A percentile compares a stretch with the other conserved stretches of the same genome.
phyloP scores from a whole-genome alignment of 1,140 invertebrate genomes.

The Cydia amplana region DNA sequence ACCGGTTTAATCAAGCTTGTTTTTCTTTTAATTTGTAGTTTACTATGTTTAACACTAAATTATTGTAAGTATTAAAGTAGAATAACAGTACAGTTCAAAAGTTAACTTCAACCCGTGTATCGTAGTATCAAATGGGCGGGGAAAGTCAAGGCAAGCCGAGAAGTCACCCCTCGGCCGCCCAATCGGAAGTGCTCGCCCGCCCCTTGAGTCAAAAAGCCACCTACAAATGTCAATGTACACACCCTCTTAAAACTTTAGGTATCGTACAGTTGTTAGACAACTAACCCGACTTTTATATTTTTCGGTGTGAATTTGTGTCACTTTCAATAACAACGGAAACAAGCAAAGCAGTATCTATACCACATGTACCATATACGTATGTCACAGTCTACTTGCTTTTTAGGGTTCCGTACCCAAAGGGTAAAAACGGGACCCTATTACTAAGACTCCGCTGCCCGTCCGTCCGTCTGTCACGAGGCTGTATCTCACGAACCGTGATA shows the following conservation, averaged over 20 bases:
- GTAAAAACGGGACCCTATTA: too few relatives aligned
- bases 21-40: too few relatives aligned
- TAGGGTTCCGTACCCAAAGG: too few relatives aligned
- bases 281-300: neutral
- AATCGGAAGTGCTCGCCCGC: slow-evolving; percentile 64
- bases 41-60: too few relatives aligned
- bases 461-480: too few relatives aligned
- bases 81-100: neutral
- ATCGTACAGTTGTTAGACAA: neutral
- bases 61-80: neutral
- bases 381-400: too few relatives aligned
- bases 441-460: too few relatives aligned
- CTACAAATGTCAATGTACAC: slow-evolving; percentile 52
- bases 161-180: slow-evolving; percentile 68
- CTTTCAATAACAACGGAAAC: too few relatives aligned
- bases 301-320: neutral
- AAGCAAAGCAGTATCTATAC: too few relatives aligned
- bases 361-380: too few relatives aligned
- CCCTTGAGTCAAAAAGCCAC: slow-evolving; percentile 73
- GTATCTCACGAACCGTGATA: too few relatives aligned
- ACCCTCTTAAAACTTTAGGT: slow-evolving; percentile 44
- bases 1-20: too few relatives aligned
- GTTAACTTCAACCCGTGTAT: neutral
- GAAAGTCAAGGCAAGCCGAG: slow-evolving; percentile 71
- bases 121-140: slow-evolving; percentile 55